phyloP scores from a whole-genome alignment of 2,888 invertebrate genomes.

The Orchesella flavescens region DNA sequence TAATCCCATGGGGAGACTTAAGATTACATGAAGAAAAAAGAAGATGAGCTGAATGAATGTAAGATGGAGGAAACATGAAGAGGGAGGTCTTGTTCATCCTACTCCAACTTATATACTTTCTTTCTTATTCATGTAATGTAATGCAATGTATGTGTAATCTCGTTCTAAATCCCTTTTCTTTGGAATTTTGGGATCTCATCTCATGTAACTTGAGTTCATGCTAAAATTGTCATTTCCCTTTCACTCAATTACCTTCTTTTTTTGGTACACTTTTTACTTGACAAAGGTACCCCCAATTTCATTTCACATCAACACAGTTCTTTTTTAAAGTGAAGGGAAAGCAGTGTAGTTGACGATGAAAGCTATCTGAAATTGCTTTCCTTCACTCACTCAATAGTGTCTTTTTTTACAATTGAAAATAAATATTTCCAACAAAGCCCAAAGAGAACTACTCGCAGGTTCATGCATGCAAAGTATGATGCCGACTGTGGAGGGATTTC shows the following conservation, averaged over 20 bases:
- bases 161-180: background rate
- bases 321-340: too few relatives aligned
- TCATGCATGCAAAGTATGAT: too few relatives aligned
- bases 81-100: background rate
- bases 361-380: too few relatives aligned
- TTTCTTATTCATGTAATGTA: background rate
- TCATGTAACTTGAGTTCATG: background rate
- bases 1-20: constrained; percentile 1
- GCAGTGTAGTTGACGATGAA: too few relatives aligned
- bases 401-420: too few relatives aligned
- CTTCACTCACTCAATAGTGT: too few relatives aligned
- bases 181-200: background rate
- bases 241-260: background rate
- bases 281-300: constrained; percentile 5
- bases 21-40: background rate
- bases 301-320: background rate
- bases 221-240: constrained; percentile 9
- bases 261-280: background rate
- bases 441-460: too few relatives aligned
- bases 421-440: too few relatives aligned
- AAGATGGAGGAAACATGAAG: background rate
- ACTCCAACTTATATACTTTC: background rate
- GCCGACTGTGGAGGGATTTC: too few relatives aligned
- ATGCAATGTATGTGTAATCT: background rate
- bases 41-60: background rate